Conservation (phyloP, 2,888 invertebrate genomes). For the Hoplodrina ambigua region DNA sequence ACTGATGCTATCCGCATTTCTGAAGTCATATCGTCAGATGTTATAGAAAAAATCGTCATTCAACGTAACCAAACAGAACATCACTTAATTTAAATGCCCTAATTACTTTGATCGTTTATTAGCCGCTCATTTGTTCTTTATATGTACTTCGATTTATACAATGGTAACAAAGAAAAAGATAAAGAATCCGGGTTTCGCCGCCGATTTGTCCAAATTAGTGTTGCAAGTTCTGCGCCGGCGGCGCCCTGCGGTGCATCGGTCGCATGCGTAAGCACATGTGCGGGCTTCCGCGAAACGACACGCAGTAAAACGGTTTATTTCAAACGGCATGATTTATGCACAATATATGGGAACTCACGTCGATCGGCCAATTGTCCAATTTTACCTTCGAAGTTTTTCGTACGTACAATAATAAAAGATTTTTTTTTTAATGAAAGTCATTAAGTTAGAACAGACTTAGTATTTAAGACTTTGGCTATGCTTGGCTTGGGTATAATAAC, state of each 20-base stretch:
- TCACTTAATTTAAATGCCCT: slow-evolving; percentile 39
- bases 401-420: background rate
- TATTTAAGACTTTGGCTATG: background rate
- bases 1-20: slow-evolving; percentile 25
- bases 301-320: slow-evolving; percentile 69
- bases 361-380: background rate
- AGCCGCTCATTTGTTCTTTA: slow-evolving; percentile 42
- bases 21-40: slow-evolving; percentile 3
- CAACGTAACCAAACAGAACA: slow-evolving; percentile 22
- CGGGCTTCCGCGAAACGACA: slow-evolving; percentile 73
- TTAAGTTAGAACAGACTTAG: background rate
- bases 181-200: slow-evolving; percentile 49
- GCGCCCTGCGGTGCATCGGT: slow-evolving; percentile 52
- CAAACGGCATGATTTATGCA: slow-evolving; percentile 69
- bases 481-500: background rate
- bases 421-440: background rate
- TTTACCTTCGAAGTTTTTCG: no score
- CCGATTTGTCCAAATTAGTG: slow-evolving; percentile 61
- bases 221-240: slow-evolving; percentile 47
- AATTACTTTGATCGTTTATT: slow-evolving; percentile 44
- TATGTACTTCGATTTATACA: slow-evolving; percentile 38
- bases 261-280: slow-evolving; percentile 63
- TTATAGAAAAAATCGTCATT: background rate
- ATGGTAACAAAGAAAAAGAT: slow-evolving; percentile 24
- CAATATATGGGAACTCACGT: slow-evolving; percentile 22